These are phyloP conservation scores for Nesogale talazaci DNA, from an alignment of 2,113 vertebrate species.

Conservation along the genomic window DNA sequence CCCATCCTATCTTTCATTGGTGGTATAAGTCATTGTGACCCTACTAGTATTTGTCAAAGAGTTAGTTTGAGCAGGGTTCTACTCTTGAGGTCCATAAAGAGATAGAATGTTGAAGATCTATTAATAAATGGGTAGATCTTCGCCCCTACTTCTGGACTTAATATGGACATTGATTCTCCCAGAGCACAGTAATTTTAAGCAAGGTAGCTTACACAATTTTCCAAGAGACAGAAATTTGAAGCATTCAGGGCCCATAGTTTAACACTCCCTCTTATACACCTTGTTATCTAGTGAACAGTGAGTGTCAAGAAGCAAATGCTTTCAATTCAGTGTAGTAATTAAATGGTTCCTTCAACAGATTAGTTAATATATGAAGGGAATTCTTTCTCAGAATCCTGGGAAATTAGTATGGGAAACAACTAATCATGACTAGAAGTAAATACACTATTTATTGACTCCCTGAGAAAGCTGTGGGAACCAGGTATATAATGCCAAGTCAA, in stretches of 20 bases:
- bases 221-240: not conserved
- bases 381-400: conserved; percentile 1
- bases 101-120: not conserved
- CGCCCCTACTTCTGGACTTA: not conserved
- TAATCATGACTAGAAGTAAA: not conserved
- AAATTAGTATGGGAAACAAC: not conserved
- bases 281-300: conserved; percentile 5
- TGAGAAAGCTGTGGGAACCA: not conserved
- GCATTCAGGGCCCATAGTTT: not conserved
- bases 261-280: not conserved
- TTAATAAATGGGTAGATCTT: not conserved
- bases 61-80: not conserved
- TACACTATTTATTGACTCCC: not conserved
- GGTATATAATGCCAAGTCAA: not conserved
- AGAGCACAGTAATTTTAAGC: too few species aligned
- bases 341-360: not conserved
- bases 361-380: not conserved
- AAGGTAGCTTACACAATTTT: not conserved
- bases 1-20: not conserved
- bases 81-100: not conserved
- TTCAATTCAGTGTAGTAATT: conserved; percentile 20
- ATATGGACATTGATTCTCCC: not conserved
- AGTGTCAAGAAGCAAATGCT: not conserved
- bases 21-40: too few species aligned
- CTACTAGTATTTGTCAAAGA: conserved; percentile 23